Evolutionary conservation across 2,888 invertebrate genomes (phyloP), one percentile per base, ranked within the genome.

Genomic region (Cheilosia pagana): DNA sequence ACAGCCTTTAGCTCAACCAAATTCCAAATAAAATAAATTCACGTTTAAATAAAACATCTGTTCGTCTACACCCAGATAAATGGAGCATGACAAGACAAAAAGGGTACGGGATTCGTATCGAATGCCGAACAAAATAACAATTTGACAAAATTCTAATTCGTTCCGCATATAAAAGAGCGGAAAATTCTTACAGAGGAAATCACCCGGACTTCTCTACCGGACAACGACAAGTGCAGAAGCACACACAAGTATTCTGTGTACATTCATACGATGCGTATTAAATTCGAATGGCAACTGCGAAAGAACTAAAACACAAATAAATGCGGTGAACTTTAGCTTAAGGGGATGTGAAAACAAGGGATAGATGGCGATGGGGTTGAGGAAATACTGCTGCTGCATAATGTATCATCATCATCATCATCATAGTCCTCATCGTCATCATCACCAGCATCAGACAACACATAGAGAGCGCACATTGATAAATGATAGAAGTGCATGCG

Each of bases 21-120:
- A 81, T 70, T 87, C 88, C 88, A 90, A 89, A 89, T 89, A 88
- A 88, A 90, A 90, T 89, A 90, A 89, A 90, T 90, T 89, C 89
- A 89, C 90, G 90, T 91, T 91, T 90, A 91, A 91, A 90, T 90
- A 89, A 89, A 92, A 92, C 92, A 92, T 92, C 92, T 92, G 92
- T 91, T 92, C 90, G 89, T 89, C 89, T 89, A 89, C 91, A 91
- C 91, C 90, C 90, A 89, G 89, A 88, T 90, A 92, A 92, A 92
- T 92, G 91, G 92, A 92, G 92, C 92, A 91, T 92, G 89, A 90
- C 90, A 89, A 90, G 90, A 90, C 89, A 91, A 89, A 83, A 65
- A 68, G 82, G 82, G 86, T 86, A 81, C 55, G 87, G 88, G 90
- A 88, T 88, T 88, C 89, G 89, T 87, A 87, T 87, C 89, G 89